Conservation (phyloP, 2,888 invertebrate species). For the Sceliomorpha sp. region DNA sequence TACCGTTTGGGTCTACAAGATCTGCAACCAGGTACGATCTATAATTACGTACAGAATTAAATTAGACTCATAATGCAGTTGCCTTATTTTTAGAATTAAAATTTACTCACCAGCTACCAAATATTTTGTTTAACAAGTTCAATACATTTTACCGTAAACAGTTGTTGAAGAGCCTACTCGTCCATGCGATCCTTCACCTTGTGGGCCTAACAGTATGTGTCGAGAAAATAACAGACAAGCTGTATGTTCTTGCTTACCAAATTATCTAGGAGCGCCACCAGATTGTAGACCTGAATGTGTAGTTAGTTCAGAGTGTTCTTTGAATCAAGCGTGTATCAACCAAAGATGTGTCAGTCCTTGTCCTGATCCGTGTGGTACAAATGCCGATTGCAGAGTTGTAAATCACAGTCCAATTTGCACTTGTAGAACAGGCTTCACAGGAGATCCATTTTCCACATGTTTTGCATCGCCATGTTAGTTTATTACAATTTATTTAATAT, state of each 20-base stretch:
- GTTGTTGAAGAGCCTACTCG: constrained; percentile 1
- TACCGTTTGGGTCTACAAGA: no score
- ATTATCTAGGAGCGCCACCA: constrained; percentile 87
- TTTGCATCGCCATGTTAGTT: no score
- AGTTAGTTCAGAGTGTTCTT: constrained; percentile 88
- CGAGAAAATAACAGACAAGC: constrained; percentile 85
- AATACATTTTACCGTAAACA: no score
- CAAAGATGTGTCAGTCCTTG: constrained; percentile 91
- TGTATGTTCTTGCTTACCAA: constrained; percentile 88
- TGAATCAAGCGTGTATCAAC: constrained; percentile 87
- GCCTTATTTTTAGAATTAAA: no score
- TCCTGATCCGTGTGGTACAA: constrained; percentile 84
- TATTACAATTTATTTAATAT: no score
- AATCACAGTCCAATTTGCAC: constrained; percentile 87
- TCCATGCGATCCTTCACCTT: constrained; percentile 78
- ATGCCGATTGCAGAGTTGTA: constrained; percentile 84
- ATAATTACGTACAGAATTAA: no score
- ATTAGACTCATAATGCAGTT: no score
- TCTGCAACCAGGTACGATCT: no score
- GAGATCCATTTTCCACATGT: constrained; percentile 82
- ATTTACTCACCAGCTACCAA: no score
- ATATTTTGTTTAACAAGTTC: no score
- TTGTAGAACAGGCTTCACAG: constrained; percentile 84
- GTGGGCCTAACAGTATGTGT: constrained; percentile 90
- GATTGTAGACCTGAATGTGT: constrained; percentile 90